Percentiles rank a stretch among this genome's conserved stretches.
These are phyloP conservation scores for Dinoponera quadriceps DNA, from an alignment of 1,140 invertebrate genomes.

Conservation along the genomic window DNA sequence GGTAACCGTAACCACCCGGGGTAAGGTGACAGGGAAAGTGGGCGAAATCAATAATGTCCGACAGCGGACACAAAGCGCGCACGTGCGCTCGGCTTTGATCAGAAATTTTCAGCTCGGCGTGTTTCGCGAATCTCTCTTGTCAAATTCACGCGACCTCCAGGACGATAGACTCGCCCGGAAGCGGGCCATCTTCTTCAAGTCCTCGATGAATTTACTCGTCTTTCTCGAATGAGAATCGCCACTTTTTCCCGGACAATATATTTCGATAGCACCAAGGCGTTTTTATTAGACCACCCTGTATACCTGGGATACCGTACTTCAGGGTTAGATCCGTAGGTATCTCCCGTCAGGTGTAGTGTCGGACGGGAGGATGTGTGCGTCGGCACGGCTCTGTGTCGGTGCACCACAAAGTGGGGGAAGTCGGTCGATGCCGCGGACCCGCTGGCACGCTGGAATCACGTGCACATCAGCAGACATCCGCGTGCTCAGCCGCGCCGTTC, in stretches of 20 bases:
- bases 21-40: too few species aligned
- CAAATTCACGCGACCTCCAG: too few species aligned
- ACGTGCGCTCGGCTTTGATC: too few species aligned
- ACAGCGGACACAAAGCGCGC: too few species aligned
- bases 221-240: too few species aligned
- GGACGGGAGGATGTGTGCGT: slow-evolving; percentile 17
- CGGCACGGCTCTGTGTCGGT: slow-evolving; percentile 53
- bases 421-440: slow-evolving; percentile 77
- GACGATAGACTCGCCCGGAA: too few species aligned
- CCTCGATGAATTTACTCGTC: too few species aligned
- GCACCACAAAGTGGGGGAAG: slow-evolving; percentile 63
- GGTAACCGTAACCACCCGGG: too few species aligned
- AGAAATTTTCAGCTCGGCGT: too few species aligned
- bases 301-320: not conserved
- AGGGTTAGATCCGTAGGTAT: not conserved
- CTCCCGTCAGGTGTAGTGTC: slow-evolving; percentile 20
- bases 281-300: not conserved
- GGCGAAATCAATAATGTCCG: too few species aligned
- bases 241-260: not conserved
- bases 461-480: slow-evolving; percentile 79
- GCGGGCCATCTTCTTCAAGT: too few species aligned
- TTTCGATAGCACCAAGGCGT: not conserved
- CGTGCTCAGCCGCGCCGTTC: slow-evolving; percentile 72
- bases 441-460: slow-evolving; percentile 78
- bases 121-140: too few species aligned